Evolutionary conservation across 2,888 invertebrate species (phyloP), one percentile per base, ranked within the genome.

Genomic region (Apeira syringaria): DNA sequence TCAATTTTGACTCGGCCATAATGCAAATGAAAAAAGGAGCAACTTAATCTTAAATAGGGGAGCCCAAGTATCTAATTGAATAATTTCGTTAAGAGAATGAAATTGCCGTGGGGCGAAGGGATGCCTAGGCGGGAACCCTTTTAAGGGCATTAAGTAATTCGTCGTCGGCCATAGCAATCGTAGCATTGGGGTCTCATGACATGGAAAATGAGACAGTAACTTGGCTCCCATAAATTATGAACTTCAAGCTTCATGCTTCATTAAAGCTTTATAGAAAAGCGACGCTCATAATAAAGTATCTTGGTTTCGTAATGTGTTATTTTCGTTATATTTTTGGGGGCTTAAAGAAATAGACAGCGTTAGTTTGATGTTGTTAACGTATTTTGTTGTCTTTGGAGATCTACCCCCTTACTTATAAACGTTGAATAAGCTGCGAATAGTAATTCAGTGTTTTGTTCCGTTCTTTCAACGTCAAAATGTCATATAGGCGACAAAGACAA

Each of bases 1-100:
- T 71, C 62, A 71, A 67, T 68, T 68, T 59, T 53, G 58, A 56
- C 50, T 54, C 47, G 54, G 53, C 51, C 62, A 68, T 75, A 74
- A 76, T 66, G 68, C 60, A 70, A 80, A 76, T 71, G 64, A 73
- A 78, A 77, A 73, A 80, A 71, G 65, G 56, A 64, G 53, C 68
- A 68, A 65, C 63, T 73, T 76, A 65, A 73, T 76, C 70, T 75
- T 62, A 68, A 78, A 76, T 68, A 69, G 64, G 65, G 56, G 48
- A 61, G 64, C 64, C 72, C 57, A 61, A 75, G 78, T 74, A 73
- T 67, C 68, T 78, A 81, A 83, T 80, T 80, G 78, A 81, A 81
- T 82, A 80, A 84, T 80, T 80, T 80, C 63, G 75, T 74, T 74
- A 69, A 67, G 68, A 67, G 66, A 71, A 72, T 65, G 61, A 60